Percentiles rank a stretch among this genome's conserved stretches.
Conservation (phyloP, 1,140 invertebrate genomes). For the Platorchestia sp. region DNA sequence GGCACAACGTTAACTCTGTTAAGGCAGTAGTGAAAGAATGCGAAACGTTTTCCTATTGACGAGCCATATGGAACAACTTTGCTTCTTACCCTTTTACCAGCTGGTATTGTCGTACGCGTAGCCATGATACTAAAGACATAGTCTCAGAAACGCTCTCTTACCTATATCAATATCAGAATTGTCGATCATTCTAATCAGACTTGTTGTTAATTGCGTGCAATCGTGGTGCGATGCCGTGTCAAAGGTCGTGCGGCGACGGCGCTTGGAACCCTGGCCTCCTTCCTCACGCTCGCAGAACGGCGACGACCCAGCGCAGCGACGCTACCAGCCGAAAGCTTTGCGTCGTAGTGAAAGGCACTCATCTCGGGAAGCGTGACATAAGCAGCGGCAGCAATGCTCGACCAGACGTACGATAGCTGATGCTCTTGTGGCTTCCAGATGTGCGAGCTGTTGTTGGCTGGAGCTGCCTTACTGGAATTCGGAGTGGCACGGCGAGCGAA, state of each 20-base stretch:
- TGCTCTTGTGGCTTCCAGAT: slow-evolving; percentile 53
- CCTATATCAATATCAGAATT: background rate
- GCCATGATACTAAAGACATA: background rate
- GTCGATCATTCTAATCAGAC: background rate
- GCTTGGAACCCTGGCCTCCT: background rate
- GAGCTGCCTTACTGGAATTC: slow-evolving; percentile 39
- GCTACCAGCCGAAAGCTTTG: slow-evolving; percentile 25
- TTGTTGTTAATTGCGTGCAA: slow-evolving; percentile 27
- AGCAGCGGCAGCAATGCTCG: slow-evolving; percentile 6
- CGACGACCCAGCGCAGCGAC: slow-evolving; percentile 7
- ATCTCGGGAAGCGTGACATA: slow-evolving; percentile 54
- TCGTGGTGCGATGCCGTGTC: background rate
- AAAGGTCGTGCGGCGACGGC: slow-evolving; percentile 25
- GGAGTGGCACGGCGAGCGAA: slow-evolving; percentile 40
- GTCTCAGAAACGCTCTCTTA: background rate
- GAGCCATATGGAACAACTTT: background rate
- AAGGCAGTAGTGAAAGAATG: background rate
- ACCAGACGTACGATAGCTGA: slow-evolving; percentile 46
- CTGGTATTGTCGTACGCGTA: background rate
- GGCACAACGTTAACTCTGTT: background rate
- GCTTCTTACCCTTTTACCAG: background rate
- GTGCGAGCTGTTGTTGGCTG: slow-evolving; percentile 46
- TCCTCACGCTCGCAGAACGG: background rate
- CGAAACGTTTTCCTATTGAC: background rate
- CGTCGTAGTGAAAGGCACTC: slow-evolving; percentile 54